These are phyloP conservation scores for Passer domesticus DNA, from an alignment of 2,113 vertebrate genomes.

Conservation along the genomic window DNA sequence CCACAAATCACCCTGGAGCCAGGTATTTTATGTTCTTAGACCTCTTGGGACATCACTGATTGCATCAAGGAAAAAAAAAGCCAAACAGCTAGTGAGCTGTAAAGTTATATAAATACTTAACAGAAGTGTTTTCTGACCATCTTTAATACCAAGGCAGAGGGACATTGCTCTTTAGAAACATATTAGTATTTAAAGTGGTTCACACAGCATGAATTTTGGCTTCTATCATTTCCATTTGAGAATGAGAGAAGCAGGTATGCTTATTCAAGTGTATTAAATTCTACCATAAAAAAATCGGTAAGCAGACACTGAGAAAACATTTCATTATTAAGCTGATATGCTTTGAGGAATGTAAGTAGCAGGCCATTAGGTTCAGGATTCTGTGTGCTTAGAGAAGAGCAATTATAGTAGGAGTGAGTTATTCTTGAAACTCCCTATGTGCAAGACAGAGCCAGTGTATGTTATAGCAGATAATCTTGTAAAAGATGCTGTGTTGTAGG, in stretches of 20 bases:
- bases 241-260: neutral
- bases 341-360: neutral
- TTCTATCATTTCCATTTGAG: neutral
- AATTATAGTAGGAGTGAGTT: neutral
- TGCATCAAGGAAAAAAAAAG: neutral
- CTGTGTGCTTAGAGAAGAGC: neutral
- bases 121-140: neutral
- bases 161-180: neutral
- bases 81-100: neutral
- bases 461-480: neutral
- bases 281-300: neutral
- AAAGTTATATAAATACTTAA: neutral
- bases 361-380: neutral
- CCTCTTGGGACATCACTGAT: neutral
- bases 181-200: neutral
- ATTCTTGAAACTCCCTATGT: neutral
- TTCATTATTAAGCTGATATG: neutral
- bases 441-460: neutral
- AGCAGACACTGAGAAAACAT: neutral
- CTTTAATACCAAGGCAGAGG: neutral
- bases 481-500: neutral
- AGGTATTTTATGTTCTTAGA: constrained; percentile 77
- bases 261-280: neutral
- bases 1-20: constrained; percentile 89
- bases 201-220: neutral